Evolutionary conservation across 35 echinoderm and acorn worm genomes (phyloP), one percentile per base, ranked within the genome.

Genomic region (Apostichopus californicus): DNA sequence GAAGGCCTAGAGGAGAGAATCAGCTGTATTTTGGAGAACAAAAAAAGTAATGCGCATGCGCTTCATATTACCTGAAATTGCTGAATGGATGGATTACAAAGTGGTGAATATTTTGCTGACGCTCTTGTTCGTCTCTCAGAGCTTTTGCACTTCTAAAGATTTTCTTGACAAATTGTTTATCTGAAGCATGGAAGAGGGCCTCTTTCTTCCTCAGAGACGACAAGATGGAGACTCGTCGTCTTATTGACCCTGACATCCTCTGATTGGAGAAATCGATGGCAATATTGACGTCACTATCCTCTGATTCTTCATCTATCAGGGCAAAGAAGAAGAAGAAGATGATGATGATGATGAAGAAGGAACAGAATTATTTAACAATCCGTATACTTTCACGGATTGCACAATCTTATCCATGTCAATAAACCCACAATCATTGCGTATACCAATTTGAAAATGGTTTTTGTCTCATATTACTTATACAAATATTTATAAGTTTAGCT

Each of bases 11-110:
- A 2, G 28, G 28, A 34, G 28, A 34, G 1, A 34, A 34, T 34
- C 28, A 34, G 2, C 28, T 46, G 34, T 46, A 46, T 46, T 46
- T 3, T 46, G 34, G 34, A 46, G 34, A 46, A 46, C 34, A 46
- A 46, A 46, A 46, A 46, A 4, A 46, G 34, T 46, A 46, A 46
- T 46, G 34, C 34, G 34, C 34, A 58, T 21, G 20, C 90, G 3
- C 34, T 46, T 46, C 34, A 46, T 46, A 46, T 46, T 46, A 98
- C 96, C 96, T 94, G 70, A 98, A 98, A 77, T 86, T 93, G 55
- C 96, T 98, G 92, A 98, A 96, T 25, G 96, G 96, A 87, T 98
- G 96, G 18, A 98, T 98, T 54, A 96, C 95, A 82, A 98, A 98
- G 55, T 88, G 86, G 34, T 55, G 77, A 52, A 93, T 93, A 12